These are phyloP conservation scores for Alosa alosa DNA, from an alignment of 2,113 vertebrate species.

Conservation along the genomic window DNA sequence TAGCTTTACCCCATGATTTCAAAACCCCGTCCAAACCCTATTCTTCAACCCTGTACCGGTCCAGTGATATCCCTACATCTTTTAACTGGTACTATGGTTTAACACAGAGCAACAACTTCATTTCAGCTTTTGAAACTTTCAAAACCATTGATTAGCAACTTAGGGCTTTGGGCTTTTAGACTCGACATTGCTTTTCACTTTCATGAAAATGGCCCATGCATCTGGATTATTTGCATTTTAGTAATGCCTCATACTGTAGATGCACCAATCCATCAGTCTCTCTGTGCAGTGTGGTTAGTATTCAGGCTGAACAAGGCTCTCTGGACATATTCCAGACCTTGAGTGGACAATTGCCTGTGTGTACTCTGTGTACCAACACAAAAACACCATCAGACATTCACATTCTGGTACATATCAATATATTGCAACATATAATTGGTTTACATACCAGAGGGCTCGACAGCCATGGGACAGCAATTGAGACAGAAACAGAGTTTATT, in stretches of 20 bases:
- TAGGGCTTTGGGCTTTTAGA: not conserved
- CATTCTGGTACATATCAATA: not conserved
- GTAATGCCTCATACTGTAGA: not conserved
- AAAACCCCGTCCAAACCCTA: no score
- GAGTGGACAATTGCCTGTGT: not conserved
- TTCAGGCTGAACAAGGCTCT: not conserved
- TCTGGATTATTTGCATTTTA: not conserved
- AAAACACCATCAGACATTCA: not conserved
- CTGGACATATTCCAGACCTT: conserved; percentile 7
- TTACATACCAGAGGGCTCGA: not conserved
- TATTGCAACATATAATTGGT: not conserved
- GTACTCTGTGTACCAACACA: not conserved
- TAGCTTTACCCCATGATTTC: no score
- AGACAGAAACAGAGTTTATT: not conserved
- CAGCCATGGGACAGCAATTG: not conserved
- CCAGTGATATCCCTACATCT: no score
- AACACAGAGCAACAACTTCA: no score
- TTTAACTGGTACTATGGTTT: no score
- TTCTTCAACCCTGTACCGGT: no score
- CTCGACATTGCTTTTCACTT: not conserved
- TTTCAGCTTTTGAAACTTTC: not conserved
- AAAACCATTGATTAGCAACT: not conserved
- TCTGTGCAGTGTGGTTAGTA: not conserved
- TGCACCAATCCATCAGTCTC: not conserved
- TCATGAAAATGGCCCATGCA: not conserved